Conservation (phyloP, 2,113 vertebrate genomes). For the Alexandromys fortis region DNA sequence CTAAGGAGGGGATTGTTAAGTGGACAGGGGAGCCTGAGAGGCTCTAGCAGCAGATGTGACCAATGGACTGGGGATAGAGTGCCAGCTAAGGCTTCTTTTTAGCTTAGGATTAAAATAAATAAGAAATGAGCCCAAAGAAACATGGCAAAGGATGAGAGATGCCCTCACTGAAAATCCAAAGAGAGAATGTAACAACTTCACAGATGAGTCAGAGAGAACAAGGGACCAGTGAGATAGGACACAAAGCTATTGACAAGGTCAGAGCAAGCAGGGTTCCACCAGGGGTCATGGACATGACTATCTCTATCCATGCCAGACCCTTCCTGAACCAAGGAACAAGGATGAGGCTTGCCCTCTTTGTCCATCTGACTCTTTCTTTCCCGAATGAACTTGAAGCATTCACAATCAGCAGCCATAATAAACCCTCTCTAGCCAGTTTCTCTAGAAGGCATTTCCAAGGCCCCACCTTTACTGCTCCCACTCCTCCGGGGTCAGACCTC, state of each 20-base stretch:
- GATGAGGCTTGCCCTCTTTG: not conserved
- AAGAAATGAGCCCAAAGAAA: not conserved
- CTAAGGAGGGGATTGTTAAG: not conserved
- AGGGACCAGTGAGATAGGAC: not conserved
- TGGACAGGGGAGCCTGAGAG: not conserved
- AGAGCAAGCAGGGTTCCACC: not conserved
- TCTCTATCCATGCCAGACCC: not conserved
- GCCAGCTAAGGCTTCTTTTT: not conserved
- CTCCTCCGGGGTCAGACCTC: not conserved
- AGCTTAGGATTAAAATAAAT: not conserved
- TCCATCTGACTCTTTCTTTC: not conserved
- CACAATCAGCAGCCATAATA: not conserved
- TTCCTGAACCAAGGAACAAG: not conserved
- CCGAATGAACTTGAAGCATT: not conserved
- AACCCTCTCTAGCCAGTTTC: not conserved
- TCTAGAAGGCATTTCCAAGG: not conserved
- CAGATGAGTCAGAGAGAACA: not conserved
- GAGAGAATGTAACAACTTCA: not conserved
- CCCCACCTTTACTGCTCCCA: not conserved
- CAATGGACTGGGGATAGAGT: accelerated
- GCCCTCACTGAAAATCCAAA: accelerated
- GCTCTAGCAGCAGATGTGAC: not conserved
- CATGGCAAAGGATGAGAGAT: not conserved
- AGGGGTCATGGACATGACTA: accelerated
- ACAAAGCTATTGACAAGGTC: not conserved